phyloP scores from a whole-genome alignment of 2,113 vertebrate species.

The Ctenodactylus gundi region DNA sequence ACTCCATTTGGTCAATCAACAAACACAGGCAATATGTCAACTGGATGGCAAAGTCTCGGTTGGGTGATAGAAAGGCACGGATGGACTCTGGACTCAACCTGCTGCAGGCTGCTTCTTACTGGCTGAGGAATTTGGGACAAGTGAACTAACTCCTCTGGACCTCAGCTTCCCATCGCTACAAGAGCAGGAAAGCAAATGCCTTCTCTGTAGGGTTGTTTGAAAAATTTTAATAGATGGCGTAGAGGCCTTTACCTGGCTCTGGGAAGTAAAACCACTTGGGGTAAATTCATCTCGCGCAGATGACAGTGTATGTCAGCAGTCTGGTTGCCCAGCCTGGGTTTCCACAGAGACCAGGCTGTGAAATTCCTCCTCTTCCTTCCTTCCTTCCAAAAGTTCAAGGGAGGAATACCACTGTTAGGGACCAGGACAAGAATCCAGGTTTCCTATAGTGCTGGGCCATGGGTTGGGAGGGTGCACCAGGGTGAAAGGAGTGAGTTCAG shows the following conservation, averaged over 20 bases:
- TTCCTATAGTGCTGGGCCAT: too few species aligned
- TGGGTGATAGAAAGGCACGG: not conserved
- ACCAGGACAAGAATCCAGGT: not conserved
- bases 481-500: too few species aligned
- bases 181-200: not conserved
- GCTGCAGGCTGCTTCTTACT: not conserved
- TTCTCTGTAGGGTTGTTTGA: not conserved
- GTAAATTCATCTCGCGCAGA: too few species aligned
- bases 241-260: not conserved
- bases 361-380: too few species aligned
- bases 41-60: fast-evolving
- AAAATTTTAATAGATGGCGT: not conserved
- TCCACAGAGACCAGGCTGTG: too few species aligned
- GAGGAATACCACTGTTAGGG: fast-evolving
- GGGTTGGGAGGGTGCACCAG: not conserved
- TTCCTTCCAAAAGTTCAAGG: too few species aligned
- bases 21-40: not conserved
- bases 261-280: not conserved
- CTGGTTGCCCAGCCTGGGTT: not conserved
- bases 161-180: not conserved
- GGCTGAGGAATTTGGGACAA: not conserved
- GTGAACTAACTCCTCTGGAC: not conserved
- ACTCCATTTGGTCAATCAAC: not conserved
- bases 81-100: not conserved
- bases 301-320: fast-evolving